phyloP scores from a whole-genome alignment of 2,888 invertebrate genomes.

The Incurvaria masculella region DNA sequence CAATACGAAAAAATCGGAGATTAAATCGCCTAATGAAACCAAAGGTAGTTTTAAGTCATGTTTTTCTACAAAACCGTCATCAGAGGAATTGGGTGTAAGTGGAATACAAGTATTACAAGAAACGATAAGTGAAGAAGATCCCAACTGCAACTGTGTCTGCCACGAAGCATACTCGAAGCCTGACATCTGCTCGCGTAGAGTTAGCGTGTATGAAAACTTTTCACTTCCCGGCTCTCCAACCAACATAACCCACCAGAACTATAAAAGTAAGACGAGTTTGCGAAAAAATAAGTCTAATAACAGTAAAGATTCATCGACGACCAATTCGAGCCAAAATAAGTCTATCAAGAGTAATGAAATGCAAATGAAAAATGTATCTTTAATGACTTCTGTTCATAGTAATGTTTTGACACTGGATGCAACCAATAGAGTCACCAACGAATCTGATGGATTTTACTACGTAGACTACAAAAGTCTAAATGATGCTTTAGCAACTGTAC shows the following conservation, averaged over 20 bases:
- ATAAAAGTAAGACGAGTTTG: constrained; percentile 35
- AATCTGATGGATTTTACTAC: background rate
- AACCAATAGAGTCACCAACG: background rate
- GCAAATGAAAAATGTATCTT: background rate
- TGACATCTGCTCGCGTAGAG: constrained; percentile 17
- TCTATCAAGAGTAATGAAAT: background rate
- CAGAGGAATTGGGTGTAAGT: constrained; percentile 29
- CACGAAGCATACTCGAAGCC: constrained; percentile 1
- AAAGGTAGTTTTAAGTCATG: constrained; percentile 36
- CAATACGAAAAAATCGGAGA: no score
- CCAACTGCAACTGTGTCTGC: constrained; percentile 13
- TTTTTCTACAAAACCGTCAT: constrained; percentile 23
- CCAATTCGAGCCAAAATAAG: background rate
- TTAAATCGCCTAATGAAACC: constrained; percentile 21
- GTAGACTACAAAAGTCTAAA: background rate
- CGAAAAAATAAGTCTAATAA: constrained; percentile 22
- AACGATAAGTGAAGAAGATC: constrained; percentile 22
- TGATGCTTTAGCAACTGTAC: constrained; percentile 33
- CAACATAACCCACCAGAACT: constrained; percentile 38
- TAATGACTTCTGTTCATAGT: no score
- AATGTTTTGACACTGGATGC: background rate
- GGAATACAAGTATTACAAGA: constrained; percentile 31
- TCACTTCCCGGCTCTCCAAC: constrained; percentile 43
- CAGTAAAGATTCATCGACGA: background rate
- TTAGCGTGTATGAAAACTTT: constrained; percentile 42